Percentiles rank a stretch among this genome's conserved stretches.
phyloP scores from a whole-genome alignment of 1,140 invertebrate genomes.

The Theocolax elegans region DNA sequence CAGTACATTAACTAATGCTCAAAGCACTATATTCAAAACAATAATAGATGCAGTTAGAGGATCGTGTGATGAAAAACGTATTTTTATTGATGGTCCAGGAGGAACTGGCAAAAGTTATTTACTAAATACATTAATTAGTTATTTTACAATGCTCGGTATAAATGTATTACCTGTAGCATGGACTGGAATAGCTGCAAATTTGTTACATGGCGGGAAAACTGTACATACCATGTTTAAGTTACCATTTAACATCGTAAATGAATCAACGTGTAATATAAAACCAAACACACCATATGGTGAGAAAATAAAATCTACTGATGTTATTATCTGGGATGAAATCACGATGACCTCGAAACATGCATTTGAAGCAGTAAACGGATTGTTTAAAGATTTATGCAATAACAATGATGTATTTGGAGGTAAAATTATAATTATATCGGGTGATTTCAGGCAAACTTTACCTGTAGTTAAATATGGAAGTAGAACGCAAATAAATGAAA shows the following conservation, averaged over 20 bases:
- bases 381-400: constrained; percentile 30
- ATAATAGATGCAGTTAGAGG: constrained; percentile 4
- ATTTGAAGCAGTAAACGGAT: constrained; percentile 17
- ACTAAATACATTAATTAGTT: too few relatives aligned
- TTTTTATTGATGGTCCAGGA: too few relatives aligned
- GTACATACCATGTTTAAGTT: too few relatives aligned
- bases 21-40: background rate
- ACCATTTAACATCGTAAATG: constrained; percentile 39
- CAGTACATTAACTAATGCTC: background rate
- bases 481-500: constrained; percentile 13
- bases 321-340: constrained; percentile 38
- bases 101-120: constrained; percentile 51
- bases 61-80: constrained; percentile 18
- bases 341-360: constrained; percentile 35
- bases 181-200: too few relatives aligned
- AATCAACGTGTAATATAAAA: constrained; percentile 31
- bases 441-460: constrained; percentile 35
- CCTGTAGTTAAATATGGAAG: constrained; percentile 25
- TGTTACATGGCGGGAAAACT: too few relatives aligned
- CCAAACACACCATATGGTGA: constrained; percentile 21
- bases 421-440: constrained; percentile 27
- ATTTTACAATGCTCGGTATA: too few relatives aligned
- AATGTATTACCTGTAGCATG: constrained; percentile 44
- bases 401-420: constrained; percentile 33
- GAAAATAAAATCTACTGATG: constrained; percentile 20